These are phyloP conservation scores for Micronycteris hirsuta DNA, from an alignment of 2,113 vertebrate species.

Conservation along the genomic window DNA sequence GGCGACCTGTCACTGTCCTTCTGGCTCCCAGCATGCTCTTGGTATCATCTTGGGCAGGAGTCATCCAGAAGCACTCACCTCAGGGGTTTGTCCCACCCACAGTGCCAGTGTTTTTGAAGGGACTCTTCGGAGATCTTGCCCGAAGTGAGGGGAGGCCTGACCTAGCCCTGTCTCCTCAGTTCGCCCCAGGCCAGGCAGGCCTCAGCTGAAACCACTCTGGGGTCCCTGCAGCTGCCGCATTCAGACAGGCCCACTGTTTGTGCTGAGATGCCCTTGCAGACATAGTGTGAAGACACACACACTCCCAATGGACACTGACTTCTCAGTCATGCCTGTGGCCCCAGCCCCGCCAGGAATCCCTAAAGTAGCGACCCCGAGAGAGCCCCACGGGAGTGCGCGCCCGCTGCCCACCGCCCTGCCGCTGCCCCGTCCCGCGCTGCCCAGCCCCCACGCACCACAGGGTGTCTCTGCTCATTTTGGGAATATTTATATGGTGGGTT, in stretches of 20 bases:
- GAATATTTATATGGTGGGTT: constrained; percentile 47
- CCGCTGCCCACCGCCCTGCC: neutral
- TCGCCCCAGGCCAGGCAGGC: neutral
- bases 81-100: neutral
- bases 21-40: neutral
- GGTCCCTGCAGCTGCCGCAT: neutral
- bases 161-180: neutral
- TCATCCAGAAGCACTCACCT: neutral
- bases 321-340: neutral
- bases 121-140: neutral
- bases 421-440: neutral
- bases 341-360: neutral
- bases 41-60: neutral
- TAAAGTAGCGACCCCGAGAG: neutral
- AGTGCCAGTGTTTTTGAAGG: neutral
- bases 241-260: neutral
- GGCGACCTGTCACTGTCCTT: neutral
- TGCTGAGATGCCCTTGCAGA: neutral
- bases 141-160: neutral
- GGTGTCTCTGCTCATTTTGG: neutral
- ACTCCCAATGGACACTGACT: neutral
- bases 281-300: neutral
- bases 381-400: neutral
- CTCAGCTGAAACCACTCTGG: neutral
- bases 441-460: neutral